Conservation (phyloP, 2,113 vertebrate genomes). For the Prionailurus viverrinus region DNA sequence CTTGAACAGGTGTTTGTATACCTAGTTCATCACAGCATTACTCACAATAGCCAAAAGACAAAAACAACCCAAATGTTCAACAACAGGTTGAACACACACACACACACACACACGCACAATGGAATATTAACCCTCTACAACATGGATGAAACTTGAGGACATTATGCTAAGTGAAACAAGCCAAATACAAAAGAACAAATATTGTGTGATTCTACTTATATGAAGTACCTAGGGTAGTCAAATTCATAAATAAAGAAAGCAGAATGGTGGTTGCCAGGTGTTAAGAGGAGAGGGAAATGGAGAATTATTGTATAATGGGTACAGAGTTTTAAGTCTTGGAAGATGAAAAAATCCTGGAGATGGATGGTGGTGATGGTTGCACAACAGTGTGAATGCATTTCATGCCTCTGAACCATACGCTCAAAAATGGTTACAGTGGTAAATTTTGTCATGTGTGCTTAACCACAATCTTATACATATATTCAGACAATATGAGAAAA, state of each 20-base stretch:
- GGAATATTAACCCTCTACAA: neutral
- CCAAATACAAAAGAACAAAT: neutral
- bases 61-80: neutral
- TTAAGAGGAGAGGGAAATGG: neutral
- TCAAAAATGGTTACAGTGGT: neutral
- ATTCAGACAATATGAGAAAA: neutral
- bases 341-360: neutral
- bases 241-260: neutral
- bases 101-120: neutral
- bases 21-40: neutral
- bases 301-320: neutral
- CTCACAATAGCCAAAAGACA: neutral
- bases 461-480: neutral
- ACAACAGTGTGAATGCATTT: neutral
- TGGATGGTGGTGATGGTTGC: neutral
- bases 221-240: neutral
- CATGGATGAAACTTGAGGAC: neutral
- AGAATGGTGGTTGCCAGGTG: neutral
- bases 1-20: neutral
- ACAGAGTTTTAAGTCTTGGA: neutral
- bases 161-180: neutral
- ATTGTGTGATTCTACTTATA: neutral
- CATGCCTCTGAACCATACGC: neutral
- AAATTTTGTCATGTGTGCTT: neutral
- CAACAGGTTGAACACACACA: neutral